Evolutionary conservation across 2,113 vertebrate genomes (phyloP).

Genomic region (Brachyhypopomus gauderio): DNA sequence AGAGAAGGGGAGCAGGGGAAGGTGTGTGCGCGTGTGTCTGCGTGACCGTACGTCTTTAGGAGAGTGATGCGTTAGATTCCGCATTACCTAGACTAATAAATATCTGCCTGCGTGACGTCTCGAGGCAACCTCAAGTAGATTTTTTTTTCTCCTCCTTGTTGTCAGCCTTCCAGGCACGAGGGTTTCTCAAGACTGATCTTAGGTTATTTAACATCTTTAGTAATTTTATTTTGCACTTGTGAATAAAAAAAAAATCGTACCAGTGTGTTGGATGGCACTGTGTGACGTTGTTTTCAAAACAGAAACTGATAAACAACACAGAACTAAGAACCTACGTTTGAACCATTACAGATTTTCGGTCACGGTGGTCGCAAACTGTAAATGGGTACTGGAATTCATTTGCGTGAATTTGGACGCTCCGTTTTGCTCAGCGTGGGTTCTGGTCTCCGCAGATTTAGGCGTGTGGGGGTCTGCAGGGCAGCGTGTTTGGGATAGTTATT

Average conservation of each 20-base stretch:
- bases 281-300: neutral
- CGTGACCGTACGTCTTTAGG: constrained; percentile 65
- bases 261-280: neutral
- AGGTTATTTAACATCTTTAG: neutral
- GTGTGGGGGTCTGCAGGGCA: neutral
- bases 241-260: too few species aligned
- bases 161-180: constrained; percentile 30
- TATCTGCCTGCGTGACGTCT: constrained; percentile 53
- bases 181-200: constrained; percentile 6
- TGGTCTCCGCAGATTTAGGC: neutral
- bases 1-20: constrained; percentile 41
- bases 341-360: constrained; percentile 12
- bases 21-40: constrained; percentile 49
- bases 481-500: constrained; percentile 42
- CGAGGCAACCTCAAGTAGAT: constrained; percentile 45
- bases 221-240: constrained; percentile 19
- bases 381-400: constrained; percentile 23
- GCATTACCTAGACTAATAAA: constrained; percentile 62
- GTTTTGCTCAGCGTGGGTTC: constrained; percentile 8
- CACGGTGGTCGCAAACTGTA: neutral
- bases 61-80: constrained; percentile 54
- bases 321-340: constrained; percentile 3
- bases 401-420: constrained; percentile 24
- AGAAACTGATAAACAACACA: neutral
- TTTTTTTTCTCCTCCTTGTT: constrained; percentile 40